Base-by-base conservation (phyloP, 1,140 invertebrate species). In the Cotesia typhae region DNA sequence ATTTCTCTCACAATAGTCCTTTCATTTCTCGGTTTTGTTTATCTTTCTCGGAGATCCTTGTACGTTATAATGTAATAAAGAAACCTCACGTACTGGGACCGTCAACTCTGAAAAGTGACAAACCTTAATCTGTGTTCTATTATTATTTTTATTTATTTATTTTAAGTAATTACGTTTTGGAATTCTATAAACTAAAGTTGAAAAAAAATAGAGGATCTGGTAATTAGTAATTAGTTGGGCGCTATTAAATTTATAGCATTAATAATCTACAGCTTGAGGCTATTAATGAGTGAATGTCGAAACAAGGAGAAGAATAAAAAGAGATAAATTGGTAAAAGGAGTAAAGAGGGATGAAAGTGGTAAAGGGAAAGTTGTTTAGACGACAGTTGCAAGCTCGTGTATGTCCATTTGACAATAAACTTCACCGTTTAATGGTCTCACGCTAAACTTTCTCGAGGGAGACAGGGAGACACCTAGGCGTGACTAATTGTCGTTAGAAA, bases 171-270 rank as follows among this genome's bases (percentile, higher is more conserved):
- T 14, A 47, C 9, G 35, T 60, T 51, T 59, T 52, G 55, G 9
- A 61, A 67, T 72, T 67, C 55, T 59, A 67, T 12, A 10, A 28
- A 28, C 1, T 28, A 28, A 28, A 28, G 28, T 1, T 3, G 3
- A 28, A 6, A 64, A 10, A 47, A 51, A 12, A 14, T 37, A 63
- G 37, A 51, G 41, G 36, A 1, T 20, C 41, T 28, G 28, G 28
- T 28, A 28, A 28, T 28, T 28, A 28, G 28, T 28, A 28, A 28
- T 28, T 28, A 20, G 28, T 37, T n/a, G 52, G 51, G 1, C 28
- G 63, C 64, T 51, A 73, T 68, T n/a, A 47, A 63, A 73, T 68
- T 73, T 63, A 73, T 73, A 37, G 71, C 38, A 60, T 72, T 71
- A 71, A 71, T 20, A 47, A 4, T 68, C 71, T 57, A 67, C 35